Percentiles rank a stretch among this genome's conserved stretches.
Evolutionary conservation across 2,797 vertebrate species (phyloP).

Genomic region (Buceros bicornis): DNA sequence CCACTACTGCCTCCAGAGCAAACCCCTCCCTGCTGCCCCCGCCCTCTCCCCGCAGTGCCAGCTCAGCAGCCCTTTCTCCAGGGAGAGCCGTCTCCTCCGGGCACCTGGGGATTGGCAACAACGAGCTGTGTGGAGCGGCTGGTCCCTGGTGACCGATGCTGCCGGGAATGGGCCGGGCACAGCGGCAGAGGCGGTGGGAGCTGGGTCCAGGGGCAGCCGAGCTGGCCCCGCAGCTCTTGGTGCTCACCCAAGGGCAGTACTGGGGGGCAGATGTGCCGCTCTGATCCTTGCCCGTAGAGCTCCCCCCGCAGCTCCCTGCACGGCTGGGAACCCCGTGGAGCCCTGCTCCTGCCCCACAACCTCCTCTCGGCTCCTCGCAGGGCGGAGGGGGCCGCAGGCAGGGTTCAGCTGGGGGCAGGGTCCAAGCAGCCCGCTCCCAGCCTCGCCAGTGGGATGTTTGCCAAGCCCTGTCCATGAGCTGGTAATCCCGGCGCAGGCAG

Average conservation of each 20-base stretch:
- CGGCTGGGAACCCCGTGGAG: neutral
- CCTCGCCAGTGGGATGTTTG: neutral
- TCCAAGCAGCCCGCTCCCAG: rapidly evolving
- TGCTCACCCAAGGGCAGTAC: rapidly evolving
- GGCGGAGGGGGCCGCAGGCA: rapidly evolving
- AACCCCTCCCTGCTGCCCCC: neutral
- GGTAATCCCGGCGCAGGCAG: slow-evolving; percentile 25
- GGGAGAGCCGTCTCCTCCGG: neutral
- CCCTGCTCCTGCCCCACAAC: rapidly evolving
- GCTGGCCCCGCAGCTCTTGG: neutral
- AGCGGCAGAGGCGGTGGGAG: neutral
- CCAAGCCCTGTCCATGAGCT: neutral
- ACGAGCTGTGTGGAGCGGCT: neutral
- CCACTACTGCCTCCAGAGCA: neutral
- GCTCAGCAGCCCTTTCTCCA: neutral
- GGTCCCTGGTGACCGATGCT: neutral
- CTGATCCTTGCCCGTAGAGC: neutral
- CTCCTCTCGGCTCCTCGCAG: rapidly evolving
- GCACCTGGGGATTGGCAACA: neutral
- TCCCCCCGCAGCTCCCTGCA: rapidly evolving
- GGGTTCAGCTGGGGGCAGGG: neutral
- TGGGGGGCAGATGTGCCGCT: rapidly evolving
- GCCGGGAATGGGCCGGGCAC: neutral
- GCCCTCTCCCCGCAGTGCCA: neutral
- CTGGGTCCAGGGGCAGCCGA: neutral